phyloP scores from a whole-genome alignment of 2,888 invertebrate species.

The Netelia inedita region DNA sequence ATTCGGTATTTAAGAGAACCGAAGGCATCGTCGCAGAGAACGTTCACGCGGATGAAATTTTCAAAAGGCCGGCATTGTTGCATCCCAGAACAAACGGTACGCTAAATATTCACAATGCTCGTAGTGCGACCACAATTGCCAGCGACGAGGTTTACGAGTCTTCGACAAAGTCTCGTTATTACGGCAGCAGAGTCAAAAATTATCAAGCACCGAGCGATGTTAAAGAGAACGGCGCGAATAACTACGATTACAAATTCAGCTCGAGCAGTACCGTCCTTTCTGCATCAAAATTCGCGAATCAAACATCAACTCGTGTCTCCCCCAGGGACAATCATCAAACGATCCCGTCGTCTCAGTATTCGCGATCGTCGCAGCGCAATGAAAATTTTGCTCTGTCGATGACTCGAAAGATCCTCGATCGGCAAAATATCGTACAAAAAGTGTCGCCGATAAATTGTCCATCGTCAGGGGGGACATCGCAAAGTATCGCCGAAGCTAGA shows the following conservation, averaged over 20 bases:
- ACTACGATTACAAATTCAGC: constrained; percentile 73
- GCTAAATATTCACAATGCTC: constrained; percentile 21
- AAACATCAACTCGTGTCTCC: constrained; percentile 60
- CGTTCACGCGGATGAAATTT: constrained; percentile 13
- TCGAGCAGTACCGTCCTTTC: constrained; percentile 55
- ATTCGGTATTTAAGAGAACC: constrained; percentile 30
- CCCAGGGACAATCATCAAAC: constrained; percentile 70
- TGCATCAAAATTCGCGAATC: constrained; percentile 69
- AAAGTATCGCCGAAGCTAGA: constrained; percentile 79
- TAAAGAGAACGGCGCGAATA: constrained; percentile 67
- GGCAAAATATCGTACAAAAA: constrained; percentile 73
- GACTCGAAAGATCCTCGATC: constrained; percentile 74
- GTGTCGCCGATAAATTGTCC: constrained; percentile 78
- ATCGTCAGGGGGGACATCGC: constrained; percentile 77
- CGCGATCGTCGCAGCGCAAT: constrained; percentile 66
- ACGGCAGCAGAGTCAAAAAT: constrained; percentile 72
- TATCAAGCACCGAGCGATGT: constrained; percentile 65
- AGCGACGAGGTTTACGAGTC: constrained; percentile 65
- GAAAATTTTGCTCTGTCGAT: constrained; percentile 70
- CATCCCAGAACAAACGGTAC: constrained; percentile 7
- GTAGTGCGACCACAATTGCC: neutral
- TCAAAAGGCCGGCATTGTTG: constrained; percentile 22
- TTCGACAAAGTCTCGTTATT: constrained; percentile 73
- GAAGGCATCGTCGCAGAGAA: constrained; percentile 17
- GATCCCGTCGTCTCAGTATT: constrained; percentile 60